Base-by-base conservation (phyloP, 35 echinoderm and acorn worm species). In the Hemicentrotus pulcherrimus region DNA sequence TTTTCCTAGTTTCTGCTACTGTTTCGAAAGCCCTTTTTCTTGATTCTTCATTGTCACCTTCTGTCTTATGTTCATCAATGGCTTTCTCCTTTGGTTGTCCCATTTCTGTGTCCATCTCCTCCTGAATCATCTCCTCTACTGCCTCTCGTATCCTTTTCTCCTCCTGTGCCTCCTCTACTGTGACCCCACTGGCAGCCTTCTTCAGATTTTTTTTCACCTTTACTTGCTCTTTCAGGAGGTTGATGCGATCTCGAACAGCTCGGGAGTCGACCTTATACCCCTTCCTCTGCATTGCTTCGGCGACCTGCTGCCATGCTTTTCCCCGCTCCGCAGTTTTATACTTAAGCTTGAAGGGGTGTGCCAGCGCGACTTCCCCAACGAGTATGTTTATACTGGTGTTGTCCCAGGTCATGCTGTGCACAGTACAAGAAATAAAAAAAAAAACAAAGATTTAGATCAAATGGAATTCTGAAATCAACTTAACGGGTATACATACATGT, bases 1-100 rank as follows among this genome's bases (percentile, higher is more conserved):
- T 95, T 47, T 92, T 95, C n/a, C 19, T 95, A 8, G 47, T 95
- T 65, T 95, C 89, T 70, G 88, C 95, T 32, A 92, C 92, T 32
- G 95, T 92, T 47, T 92, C 95, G 70, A 88, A 95, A 2, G 88
- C 89, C 31, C 95, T 46, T 48, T 92, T 92, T 85, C 47, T 59
- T 48, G 92, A 65, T 70, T 95, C 95, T 61, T 22, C 50, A 0
- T 88, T 88, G 14, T 95, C 89, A 48, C 11, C 41, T 15, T 48
- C 33, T 46, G 93, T 96, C 47, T 86, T 86, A 33, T 96, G 91
- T 46, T 96, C 95, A 94, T 96, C 91, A n/a, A n/a, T n/a, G 8
- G 70, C 95, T 50, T 32, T 96, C 87, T 94, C 61, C 47, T 86
- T 96, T 10, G 95, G 95, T n/a, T n/a, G n/a, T n/a, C 45, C 24